Base-by-base conservation (phyloP, 2,888 invertebrate genomes). In the Parelbella ahira region DNA sequence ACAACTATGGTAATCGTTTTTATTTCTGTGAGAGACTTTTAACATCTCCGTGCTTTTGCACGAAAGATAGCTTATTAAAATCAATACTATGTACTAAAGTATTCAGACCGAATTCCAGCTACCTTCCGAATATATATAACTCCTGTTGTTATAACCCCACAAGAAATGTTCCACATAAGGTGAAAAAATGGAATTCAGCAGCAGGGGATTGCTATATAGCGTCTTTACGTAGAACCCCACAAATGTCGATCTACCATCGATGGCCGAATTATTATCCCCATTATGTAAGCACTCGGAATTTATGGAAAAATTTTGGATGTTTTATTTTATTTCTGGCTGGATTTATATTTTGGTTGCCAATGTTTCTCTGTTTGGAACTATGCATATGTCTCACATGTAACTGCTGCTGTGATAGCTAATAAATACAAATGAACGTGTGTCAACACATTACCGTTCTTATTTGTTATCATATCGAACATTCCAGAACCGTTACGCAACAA, bases 281-380 rank as follows among this genome's bases (percentile, higher is more conserved):
- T 3, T 56, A 51, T 41, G 15, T 60, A 23, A 46, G 47, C 7
- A 29, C 39, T 15, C 49, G 55, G 25, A 37, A 45, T 10, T 53
- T 50, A n/a, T 60, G 50, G 46, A 58, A 39, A 36, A 62, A 53
- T 45, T 24, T 59, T 1, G 47, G 54, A n/a, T 34, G 50, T 4
- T 32, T 55, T 15, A 21, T 64, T 1, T 30, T 66, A 37, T 46
- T 58, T 21, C 18, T 66, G 4, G 50, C 56, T 13, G 59, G 60
- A 6, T 47, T 64, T 23, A 9, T 74, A 24, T 49, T 68, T 47
- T 74, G 70, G 68, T 49, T 58, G 18, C 76, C 76, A 1, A 65
- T 62, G 45, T 44, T 74, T 10, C 39, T 73, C 21, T 68, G 64
- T 44, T 29, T 75, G 13, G 56, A 55, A 44, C 25, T 72, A 28